Conservation (phyloP, 1,140 invertebrate genomes). For the Formica exsecta region DNA sequence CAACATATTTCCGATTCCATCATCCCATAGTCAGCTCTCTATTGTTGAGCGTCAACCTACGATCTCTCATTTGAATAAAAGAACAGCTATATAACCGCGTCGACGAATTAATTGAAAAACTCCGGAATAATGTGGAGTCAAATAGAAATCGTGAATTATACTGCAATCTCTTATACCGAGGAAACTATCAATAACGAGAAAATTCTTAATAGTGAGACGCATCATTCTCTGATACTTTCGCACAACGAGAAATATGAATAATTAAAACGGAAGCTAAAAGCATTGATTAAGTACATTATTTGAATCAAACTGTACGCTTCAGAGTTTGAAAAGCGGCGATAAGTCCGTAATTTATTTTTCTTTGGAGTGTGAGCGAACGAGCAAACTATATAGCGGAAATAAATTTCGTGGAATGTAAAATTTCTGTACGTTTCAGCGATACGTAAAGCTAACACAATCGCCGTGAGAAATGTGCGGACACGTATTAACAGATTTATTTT, state of each 20-base stretch:
- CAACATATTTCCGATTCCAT: constrained; percentile 65
- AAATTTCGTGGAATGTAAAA: constrained; percentile 12
- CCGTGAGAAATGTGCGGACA: constrained; percentile 1
- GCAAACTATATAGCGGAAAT: background rate
- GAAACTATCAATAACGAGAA: constrained; percentile 13
- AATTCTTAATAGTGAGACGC: constrained; percentile 20
- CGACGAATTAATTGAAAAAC: constrained; percentile 73
- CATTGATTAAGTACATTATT: constrained; percentile 34
- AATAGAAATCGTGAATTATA: constrained; percentile 59
- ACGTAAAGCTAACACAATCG: constrained; percentile 19
- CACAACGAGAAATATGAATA: constrained; percentile 32
- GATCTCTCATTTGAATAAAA: constrained; percentile 66
- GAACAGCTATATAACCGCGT: constrained; percentile 39
- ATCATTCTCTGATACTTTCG: constrained; percentile 7
- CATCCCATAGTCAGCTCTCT: constrained; percentile 51
- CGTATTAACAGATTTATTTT: constrained; percentile 26
- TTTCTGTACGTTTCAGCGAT: constrained; percentile 14
- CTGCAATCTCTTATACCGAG: background rate
- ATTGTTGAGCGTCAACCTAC: constrained; percentile 65
- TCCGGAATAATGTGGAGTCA: constrained; percentile 50
- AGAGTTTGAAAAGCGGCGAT: constrained; percentile 29
- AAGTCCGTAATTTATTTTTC: constrained; percentile 48
- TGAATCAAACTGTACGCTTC: background rate
- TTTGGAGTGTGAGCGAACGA: constrained; percentile 15
- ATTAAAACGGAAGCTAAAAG: constrained; percentile 29